Evolutionary conservation across 2,888 invertebrate genomes (phyloP), one percentile per base, ranked within the genome.

Genomic region (Dryococelus australis): DNA sequence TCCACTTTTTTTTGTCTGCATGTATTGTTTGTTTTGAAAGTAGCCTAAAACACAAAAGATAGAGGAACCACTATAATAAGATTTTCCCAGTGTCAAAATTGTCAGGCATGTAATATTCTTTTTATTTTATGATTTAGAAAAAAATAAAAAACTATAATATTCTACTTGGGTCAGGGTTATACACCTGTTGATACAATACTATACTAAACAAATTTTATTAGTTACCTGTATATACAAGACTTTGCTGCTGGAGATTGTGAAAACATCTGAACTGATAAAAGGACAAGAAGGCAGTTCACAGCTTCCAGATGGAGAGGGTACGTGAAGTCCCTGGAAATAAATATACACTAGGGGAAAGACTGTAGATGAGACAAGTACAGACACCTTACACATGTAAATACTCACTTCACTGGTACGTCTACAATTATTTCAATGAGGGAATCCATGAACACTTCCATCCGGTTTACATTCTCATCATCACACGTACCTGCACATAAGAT

Each of bases 211-310:
- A 35, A 85, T 81, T 51, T 86, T 65, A 12, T 51, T 16, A 6
- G 51, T 51, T 65, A 94, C 94, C 94, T 94, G 91, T 95, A 97
- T 89, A 97, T 95, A 13, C 94, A 93, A 9, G 97, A 96, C 84
- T 96, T 95, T 87, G 95, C 95, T 0, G 96, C 94, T 43, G 90
- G 93, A 85, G 95, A 94, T 0, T 96, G 95, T 20, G 97, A 95
- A 90, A 96, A 97, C 92, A 97, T 95, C 92, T 98, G 98, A 51
- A 98, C 96, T 0, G 98, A 98, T 90, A 99, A 94, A n/a, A 99
- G 92, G 0, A 98, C 96, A 26, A 99, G 93, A 81, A 99, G 93
- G 28, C 96, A 96, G 91, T 98, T 98, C 84, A 98, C 95, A 43
- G 97, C 96, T 92, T 99, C 99, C 90, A 98, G 92, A 91, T 98